Evolutionary conservation across 2,113 vertebrate genomes (phyloP), one percentile per base, ranked within the genome.

Genomic region (Corydoras maculifer): DNA sequence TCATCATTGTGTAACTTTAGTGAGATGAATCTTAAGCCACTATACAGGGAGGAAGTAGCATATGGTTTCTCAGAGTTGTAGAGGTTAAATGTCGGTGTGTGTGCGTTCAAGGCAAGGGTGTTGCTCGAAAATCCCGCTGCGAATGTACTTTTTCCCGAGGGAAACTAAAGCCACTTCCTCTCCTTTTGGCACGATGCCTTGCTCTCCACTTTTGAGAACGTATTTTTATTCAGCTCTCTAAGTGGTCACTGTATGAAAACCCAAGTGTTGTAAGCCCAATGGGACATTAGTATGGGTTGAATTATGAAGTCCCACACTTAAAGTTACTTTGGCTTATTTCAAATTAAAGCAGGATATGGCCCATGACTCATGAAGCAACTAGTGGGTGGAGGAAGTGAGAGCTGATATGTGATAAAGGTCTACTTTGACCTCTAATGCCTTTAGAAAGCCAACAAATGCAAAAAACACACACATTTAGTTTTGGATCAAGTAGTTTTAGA

Each of bases 121-220:
- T 70, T 78, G 83, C 82, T n/a, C 81, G 76, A 79, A 68, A 77
- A 59, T 72, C 84, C 82, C 79, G 80, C 81, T 43, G 35, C 2
- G 35, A 4, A 43, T 43, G 35, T 43, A 43, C 4, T 43, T 43
- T 43, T 43, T 43, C 35, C 35, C 35, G 35, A 67, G 86, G 87
- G 86, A 86, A 86, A 82, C 78, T 82, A 70, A 70, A 78, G 78
- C 67, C 80, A 83, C 79, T 86, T 86, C 84, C 83, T 84, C 59
- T 72, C 67, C 31, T 58, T 58, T 62, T 67, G 66, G 57, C 70
- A 65, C 25, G 12, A 54, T 35, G 35, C 62, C 70, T 2, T 14
- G 32, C 43, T 14, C 48, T 67, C 58, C 14, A 5, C 9, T 30
- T 18, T 66, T 73, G 71, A 57, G 72, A 73, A 61, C 57, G 15